phyloP scores from a whole-genome alignment of 2,888 invertebrate species.

The Drosophila mettleri region DNA sequence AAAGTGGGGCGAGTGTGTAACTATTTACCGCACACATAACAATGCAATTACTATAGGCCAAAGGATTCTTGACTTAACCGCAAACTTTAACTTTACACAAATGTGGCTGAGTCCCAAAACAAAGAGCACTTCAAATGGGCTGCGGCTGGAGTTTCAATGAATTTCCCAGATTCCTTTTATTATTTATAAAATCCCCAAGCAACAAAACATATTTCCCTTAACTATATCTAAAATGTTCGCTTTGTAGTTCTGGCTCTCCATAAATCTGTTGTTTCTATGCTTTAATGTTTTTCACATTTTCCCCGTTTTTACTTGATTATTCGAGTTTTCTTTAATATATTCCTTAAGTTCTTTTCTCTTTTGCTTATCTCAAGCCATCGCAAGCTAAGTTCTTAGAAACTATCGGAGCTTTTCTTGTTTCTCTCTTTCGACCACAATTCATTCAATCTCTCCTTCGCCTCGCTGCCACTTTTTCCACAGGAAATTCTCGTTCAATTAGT shows the following conservation, averaged over 20 bases:
- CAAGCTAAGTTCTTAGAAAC: constrained; percentile 7
- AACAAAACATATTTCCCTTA: neutral
- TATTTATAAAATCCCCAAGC: neutral
- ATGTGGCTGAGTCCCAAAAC: constrained; percentile 9
- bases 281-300: neutral
- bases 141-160: neutral
- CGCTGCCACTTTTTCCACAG: neutral
- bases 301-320: neutral
- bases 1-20: constrained; percentile 9
- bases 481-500: constrained; percentile 56
- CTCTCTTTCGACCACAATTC: neutral
- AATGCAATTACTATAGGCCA: constrained; percentile 27
- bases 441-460: neutral
- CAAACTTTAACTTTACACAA: constrained; percentile 20
- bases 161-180: neutral
- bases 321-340: neutral
- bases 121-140: neutral
- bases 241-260: neutral
- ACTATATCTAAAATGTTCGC: neutral
- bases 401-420: constrained; percentile 3
- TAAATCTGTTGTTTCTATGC: neutral
- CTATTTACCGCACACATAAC: constrained; percentile 43
- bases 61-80: constrained; percentile 22
- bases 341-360: neutral
- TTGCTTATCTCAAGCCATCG: neutral